Evolutionary conservation across 2,888 invertebrate genomes (phyloP).

Genomic region (Cabera pusaria): DNA sequence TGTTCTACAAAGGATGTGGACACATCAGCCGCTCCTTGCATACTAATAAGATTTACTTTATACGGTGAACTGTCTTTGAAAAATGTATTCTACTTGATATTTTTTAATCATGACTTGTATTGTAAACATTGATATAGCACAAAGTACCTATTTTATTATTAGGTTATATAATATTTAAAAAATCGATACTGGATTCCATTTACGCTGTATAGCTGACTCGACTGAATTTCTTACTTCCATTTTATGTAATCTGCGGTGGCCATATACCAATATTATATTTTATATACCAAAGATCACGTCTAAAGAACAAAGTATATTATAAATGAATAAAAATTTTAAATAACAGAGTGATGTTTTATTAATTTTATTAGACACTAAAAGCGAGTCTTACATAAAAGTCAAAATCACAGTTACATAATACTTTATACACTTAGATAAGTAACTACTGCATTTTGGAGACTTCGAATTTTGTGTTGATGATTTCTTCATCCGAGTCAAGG

Average conservation of each 20-base stretch:
- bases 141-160: slow-evolving; percentile 41
- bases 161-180: slow-evolving; percentile 38
- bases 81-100: slow-evolving; percentile 31
- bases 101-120: slow-evolving; percentile 5
- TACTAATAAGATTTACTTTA: slow-evolving; percentile 23
- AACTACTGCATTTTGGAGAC: slow-evolving; percentile 93
- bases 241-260: slow-evolving; percentile 58
- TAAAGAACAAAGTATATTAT: slow-evolving; percentile 71
- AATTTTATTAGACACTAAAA: slow-evolving; percentile 31
- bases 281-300: slow-evolving; percentile 75
- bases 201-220: slow-evolving; percentile 37
- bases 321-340: slow-evolving; percentile 57
- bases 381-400: slow-evolving; percentile 37
- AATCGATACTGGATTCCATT: slow-evolving; percentile 45
- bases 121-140: slow-evolving; percentile 24
- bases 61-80: slow-evolving; percentile 19
- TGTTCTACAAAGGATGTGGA: slow-evolving; percentile 18
- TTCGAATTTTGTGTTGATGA: slow-evolving; percentile 93
- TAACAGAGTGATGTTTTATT: slow-evolving; percentile 15
- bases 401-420: slow-evolving; percentile 45
- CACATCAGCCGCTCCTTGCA: slow-evolving; percentile 16
- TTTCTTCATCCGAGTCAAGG: slow-evolving; percentile 90
- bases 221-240: slow-evolving; percentile 63
- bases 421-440: slow-evolving; percentile 53
- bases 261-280: slow-evolving; percentile 73